A percentile compares a stretch with the other conserved stretches of the same genome.
phyloP scores from a whole-genome alignment of 2,888 invertebrate genomes.

The Chydorus sphaericus region DNA sequence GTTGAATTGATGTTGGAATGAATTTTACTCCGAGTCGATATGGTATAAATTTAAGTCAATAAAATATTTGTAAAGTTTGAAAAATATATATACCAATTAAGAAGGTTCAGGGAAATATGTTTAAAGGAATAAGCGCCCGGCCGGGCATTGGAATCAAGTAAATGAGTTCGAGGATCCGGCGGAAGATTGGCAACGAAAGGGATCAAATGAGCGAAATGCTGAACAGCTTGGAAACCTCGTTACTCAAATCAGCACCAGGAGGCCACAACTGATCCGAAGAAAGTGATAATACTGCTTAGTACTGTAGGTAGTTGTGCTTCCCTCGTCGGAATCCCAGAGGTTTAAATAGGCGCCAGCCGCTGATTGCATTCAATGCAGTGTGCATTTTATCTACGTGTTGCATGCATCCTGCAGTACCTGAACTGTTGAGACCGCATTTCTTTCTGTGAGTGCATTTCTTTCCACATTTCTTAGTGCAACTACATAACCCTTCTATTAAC shows the following conservation, averaged over 20 bases:
- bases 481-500: too few relatives aligned
- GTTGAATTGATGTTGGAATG: slow-evolving; percentile 2
- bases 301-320: neutral
- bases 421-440: too few relatives aligned
- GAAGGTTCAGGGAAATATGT: too few relatives aligned
- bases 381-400: neutral
- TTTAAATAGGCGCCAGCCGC: neutral
- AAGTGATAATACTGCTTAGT: neutral
- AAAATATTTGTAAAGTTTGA: too few relatives aligned
- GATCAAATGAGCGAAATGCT: slow-evolving; percentile 2
- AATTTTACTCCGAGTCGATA: too few relatives aligned
- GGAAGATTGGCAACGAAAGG: neutral
- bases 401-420: too few relatives aligned
- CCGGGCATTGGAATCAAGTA: slow-evolving; percentile 5
- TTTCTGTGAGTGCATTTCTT: too few relatives aligned
- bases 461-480: too few relatives aligned
- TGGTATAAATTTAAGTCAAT: too few relatives aligned
- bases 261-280: neutral
- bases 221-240: neutral
- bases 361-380: neutral
- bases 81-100: too few relatives aligned
- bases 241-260: slow-evolving; percentile 3
- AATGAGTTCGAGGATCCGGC: neutral
- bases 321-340: neutral
- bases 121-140: too few relatives aligned